These are phyloP conservation scores for Choristoneura fumiferana DNA, from an alignment of 1,140 invertebrate genomes.

Conservation along the genomic window DNA sequence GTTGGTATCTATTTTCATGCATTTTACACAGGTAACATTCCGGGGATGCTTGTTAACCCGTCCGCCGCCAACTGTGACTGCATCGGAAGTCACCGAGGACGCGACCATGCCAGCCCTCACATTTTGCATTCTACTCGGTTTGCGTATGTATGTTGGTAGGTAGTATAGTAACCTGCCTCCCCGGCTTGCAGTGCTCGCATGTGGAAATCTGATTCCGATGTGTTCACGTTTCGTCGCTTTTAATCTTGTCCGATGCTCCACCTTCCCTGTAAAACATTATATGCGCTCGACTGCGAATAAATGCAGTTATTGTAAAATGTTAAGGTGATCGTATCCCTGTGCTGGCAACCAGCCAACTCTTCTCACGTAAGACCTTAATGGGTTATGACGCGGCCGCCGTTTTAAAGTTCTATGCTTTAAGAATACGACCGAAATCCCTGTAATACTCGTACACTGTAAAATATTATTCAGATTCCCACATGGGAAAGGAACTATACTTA, in stretches of 20 bases:
- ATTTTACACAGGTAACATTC: too few species aligned
- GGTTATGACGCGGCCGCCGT: neutral
- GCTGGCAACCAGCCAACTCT: constrained; percentile 49
- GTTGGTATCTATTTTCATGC: too few species aligned
- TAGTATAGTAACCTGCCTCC: neutral
- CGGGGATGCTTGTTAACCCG: constrained; percentile 33
- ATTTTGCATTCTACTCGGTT: too few species aligned
- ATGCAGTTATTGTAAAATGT: constrained; percentile 51
- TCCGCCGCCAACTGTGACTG: constrained; percentile 54
- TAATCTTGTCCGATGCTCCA: constrained; percentile 32
- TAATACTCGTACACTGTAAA: neutral
- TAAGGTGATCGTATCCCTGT: constrained; percentile 47
- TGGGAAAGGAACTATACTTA: constrained; percentile 5
- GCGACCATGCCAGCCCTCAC: too few species aligned
- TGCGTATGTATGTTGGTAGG: too few species aligned
- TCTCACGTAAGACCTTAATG: constrained; percentile 18
- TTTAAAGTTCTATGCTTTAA: neutral
- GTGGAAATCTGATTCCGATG: constrained; percentile 54
- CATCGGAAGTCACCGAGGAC: constrained; percentile 48
- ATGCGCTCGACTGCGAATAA: constrained; percentile 37
- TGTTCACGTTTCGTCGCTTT: constrained; percentile 45
- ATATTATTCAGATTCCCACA: constrained; percentile 11
- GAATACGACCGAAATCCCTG: constrained; percentile 3
- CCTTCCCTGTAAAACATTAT: constrained; percentile 54
- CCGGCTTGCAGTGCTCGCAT: constrained; percentile 34